phyloP scores from a whole-genome alignment of 2,888 invertebrate genomes.

The Lasioglossum marginatum region DNA sequence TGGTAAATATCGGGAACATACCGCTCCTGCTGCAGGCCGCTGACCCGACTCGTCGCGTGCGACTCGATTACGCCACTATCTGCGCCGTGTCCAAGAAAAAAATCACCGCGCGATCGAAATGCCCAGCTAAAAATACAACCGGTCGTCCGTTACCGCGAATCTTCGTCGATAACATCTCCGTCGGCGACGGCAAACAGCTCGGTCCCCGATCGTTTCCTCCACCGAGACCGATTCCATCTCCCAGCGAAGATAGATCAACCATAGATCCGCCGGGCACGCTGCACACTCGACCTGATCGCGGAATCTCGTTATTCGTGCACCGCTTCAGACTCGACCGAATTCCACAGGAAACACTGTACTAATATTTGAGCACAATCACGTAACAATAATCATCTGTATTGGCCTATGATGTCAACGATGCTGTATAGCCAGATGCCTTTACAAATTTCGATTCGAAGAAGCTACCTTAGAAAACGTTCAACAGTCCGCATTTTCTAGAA shows the following conservation, averaged over 20 bases:
- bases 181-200: background rate
- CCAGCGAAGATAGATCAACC: background rate
- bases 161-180: constrained; percentile 12
- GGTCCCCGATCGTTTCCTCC: background rate
- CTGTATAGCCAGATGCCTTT: background rate
- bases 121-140: constrained; percentile 48
- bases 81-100: constrained; percentile 49
- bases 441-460: too few relatives aligned
- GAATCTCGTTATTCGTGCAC: background rate
- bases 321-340: background rate
- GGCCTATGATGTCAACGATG: background rate
- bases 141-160: constrained; percentile 2
- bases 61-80: constrained; percentile 58
- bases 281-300: background rate
- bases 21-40: constrained; percentile 56
- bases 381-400: background rate
- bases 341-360: background rate
- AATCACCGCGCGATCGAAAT: constrained; percentile 62
- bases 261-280: background rate
- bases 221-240: background rate
- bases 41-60: constrained; percentile 66
- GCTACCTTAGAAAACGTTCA: too few relatives aligned
- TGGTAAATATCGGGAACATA: constrained; percentile 58
- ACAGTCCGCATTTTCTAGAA: background rate
- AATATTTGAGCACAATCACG: background rate